phyloP scores from a whole-genome alignment of 2,797 vertebrate species.

The Perodicticus potto region DNA sequence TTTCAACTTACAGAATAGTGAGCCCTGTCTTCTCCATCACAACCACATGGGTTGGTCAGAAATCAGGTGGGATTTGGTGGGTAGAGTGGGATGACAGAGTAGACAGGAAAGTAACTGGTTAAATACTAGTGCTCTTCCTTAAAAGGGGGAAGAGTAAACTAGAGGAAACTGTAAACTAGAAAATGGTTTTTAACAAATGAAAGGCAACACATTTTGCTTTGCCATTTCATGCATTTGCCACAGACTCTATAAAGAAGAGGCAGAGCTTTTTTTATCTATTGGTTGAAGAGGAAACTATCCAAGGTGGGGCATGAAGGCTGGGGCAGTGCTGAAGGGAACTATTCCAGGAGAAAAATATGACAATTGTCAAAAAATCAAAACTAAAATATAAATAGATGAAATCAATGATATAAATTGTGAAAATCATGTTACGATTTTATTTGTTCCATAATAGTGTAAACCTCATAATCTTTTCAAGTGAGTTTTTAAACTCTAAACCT shows the following conservation, averaged over 20 bases:
- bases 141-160: background rate
- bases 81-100: background rate
- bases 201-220: background rate
- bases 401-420: background rate
- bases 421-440: background rate
- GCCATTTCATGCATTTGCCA: background rate
- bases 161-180: background rate
- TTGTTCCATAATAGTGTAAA: background rate
- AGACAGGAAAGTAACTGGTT: background rate
- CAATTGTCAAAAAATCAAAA: background rate
- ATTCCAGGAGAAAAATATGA: background rate
- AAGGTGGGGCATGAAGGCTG: background rate
- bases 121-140: background rate
- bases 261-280: background rate
- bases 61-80: background rate
- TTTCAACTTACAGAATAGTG: background rate
- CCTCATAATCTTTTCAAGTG: background rate
- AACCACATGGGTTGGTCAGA: background rate
- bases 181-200: background rate
- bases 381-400: background rate
- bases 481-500: background rate
- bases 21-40: background rate
- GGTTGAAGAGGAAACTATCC: background rate
- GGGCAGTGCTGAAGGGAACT: background rate
- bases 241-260: background rate